phyloP scores from a whole-genome alignment of 2,797 vertebrate species.

The Trachurus trachurus region DNA sequence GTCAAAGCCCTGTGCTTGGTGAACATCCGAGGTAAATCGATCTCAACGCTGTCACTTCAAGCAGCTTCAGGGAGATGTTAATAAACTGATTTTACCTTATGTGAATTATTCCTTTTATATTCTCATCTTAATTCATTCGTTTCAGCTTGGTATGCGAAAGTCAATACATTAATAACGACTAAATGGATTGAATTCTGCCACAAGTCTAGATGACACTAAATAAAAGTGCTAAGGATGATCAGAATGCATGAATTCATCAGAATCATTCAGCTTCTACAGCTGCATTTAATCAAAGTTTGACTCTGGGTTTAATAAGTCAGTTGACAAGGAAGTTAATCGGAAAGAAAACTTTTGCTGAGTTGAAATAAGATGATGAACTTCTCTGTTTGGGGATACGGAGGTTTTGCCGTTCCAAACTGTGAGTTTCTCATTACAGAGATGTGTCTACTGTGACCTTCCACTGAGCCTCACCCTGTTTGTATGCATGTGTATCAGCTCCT shows the following conservation, averaged over 20 bases:
- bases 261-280: background rate
- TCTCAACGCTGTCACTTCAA: too few species aligned
- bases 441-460: too few species aligned
- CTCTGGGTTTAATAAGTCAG: background rate
- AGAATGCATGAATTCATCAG: background rate
- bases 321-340: background rate
- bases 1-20: too few species aligned
- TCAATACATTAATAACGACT: background rate
- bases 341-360: background rate
- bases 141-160: background rate
- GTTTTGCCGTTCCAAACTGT: background rate
- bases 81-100: background rate
- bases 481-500: background rate
- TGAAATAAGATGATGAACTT: background rate
- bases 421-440: background rate
- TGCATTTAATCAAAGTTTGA: background rate
- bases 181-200: background rate
- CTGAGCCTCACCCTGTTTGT: background rate
- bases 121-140: background rate
- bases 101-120: background rate
- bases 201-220: background rate
- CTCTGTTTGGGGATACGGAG: background rate
- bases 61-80: too few species aligned
- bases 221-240: background rate
- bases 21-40: too few species aligned